These are phyloP conservation scores for Adelges cooleyi DNA, from an alignment of 1,140 invertebrate species.

Conservation along the genomic window DNA sequence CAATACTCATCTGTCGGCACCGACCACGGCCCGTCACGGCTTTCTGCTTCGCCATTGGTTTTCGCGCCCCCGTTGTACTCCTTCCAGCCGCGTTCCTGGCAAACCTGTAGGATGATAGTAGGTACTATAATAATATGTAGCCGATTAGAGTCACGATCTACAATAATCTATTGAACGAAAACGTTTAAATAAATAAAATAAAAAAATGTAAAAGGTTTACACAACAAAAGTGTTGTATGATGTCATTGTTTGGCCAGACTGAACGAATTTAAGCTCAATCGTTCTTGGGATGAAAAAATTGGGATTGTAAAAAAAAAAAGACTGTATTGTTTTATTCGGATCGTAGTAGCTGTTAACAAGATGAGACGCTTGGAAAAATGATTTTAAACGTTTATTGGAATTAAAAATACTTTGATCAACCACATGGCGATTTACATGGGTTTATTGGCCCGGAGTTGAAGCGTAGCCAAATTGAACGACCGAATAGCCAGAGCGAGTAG, in stretches of 20 bases:
- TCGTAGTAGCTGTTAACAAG: no score
- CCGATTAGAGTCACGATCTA: no score
- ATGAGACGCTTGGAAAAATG: no score
- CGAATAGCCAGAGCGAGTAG: no score
- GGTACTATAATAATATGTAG: no score
- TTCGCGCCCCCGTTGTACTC: slow-evolving; percentile 46
- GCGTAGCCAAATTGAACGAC: background rate
- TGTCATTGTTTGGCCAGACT: background rate
- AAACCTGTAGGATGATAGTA: slow-evolving; percentile 57
- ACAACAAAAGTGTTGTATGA: no score
- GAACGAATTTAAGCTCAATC: background rate
- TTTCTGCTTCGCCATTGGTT: slow-evolving; percentile 7
- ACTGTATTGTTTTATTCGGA: no score
- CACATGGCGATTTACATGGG: background rate
- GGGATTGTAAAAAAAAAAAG: no score
- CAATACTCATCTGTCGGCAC: slow-evolving; percentile 50
- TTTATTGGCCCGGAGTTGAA: background rate
- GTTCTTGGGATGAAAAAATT: background rate
- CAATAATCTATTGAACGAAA: no score
- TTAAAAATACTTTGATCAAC: background rate
- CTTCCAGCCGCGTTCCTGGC: slow-evolving; percentile 67
- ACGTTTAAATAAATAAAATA: no score
- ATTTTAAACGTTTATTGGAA: no score
- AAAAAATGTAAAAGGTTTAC: no score
- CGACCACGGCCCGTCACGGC: slow-evolving; percentile 29